Evolutionary conservation across 1,140 invertebrate species (phyloP).

Genomic region (Lethrus apterus): DNA sequence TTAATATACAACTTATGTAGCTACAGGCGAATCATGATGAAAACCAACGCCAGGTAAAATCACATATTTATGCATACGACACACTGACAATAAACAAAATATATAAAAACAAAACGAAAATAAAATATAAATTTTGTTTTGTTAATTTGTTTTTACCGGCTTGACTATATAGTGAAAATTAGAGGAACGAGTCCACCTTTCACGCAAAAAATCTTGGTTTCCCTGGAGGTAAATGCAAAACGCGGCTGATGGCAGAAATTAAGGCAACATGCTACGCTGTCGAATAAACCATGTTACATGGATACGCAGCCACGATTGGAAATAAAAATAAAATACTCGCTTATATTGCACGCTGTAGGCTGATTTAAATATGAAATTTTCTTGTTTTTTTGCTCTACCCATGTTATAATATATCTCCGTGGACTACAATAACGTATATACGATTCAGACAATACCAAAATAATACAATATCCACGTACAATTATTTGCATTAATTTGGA

Average conservation of each 20-base stretch:
- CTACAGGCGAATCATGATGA: constrained; percentile 23
- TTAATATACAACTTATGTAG: constrained; percentile 34
- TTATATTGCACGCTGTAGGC: constrained; percentile 21
- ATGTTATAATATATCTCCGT: too few species aligned
- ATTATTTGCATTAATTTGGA: too few species aligned
- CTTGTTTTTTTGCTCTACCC: too few species aligned
- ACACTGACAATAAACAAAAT: background rate
- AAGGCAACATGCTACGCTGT: constrained; percentile 26
- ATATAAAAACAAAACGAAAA: background rate
- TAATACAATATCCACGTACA: too few species aligned
- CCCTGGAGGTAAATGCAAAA: constrained; percentile 25
- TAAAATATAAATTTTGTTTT: too few species aligned
- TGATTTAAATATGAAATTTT: constrained; percentile 17
- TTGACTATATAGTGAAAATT: too few species aligned
- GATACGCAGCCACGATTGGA: constrained; percentile 27
- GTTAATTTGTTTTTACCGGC: too few species aligned
- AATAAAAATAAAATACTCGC: constrained; percentile 27
- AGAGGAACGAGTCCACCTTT: constrained; percentile 18
- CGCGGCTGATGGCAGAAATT: constrained; percentile 27
- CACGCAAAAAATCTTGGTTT: constrained; percentile 18
- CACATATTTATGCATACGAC: too few species aligned
- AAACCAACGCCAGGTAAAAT: constrained; percentile 14
- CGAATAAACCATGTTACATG: constrained; percentile 27
- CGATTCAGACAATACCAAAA: too few species aligned
- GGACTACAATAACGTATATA: too few species aligned